A percentile compares a stretch with the other conserved stretches of the same genome.
Evolutionary conservation across 2,888 invertebrate genomes (phyloP).

Genomic region (Asteroscopus sphinx): DNA sequence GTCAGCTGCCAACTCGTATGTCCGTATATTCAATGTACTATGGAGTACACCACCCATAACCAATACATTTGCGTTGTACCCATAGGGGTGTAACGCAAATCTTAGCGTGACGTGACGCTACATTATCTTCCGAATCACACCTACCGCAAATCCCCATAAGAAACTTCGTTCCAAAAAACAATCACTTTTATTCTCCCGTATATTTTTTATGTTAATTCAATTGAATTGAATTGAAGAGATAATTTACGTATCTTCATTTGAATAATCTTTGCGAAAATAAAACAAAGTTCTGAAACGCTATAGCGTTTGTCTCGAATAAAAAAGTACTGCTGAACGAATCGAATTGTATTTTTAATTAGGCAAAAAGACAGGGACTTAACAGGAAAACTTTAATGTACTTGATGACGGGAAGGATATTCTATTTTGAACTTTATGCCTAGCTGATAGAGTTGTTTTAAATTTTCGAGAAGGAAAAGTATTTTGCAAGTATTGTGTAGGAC

Average conservation of each 20-base stretch:
- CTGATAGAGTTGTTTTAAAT: neutral
- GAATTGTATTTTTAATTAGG: slow-evolving; percentile 68
- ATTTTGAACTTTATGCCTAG: slow-evolving; percentile 4
- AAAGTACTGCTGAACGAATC: slow-evolving; percentile 68
- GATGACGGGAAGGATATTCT: neutral
- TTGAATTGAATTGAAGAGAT: neutral
- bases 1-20: no score
- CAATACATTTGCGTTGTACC: no score
- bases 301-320: slow-evolving; percentile 58
- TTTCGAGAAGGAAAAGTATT: neutral
- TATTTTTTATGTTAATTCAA: neutral
- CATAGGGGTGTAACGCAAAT: no score
- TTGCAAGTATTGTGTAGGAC: neutral
- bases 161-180: no score
- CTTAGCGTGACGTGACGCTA: no score
- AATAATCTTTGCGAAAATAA: slow-evolving; percentile 35
- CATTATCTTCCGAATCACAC: no score
- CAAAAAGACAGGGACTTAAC: slow-evolving; percentile 31
- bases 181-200: no score
- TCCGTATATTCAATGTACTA: no score
- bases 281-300: slow-evolving; percentile 29
- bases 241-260: neutral
- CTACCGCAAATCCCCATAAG: no score
- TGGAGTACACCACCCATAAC: no score
- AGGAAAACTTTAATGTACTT: slow-evolving; percentile 15